A percentile compares a stretch with the other conserved stretches of the same genome.
phyloP scores from a whole-genome alignment of 2,797 vertebrate species.

The Leptoclinus maculatus region DNA sequence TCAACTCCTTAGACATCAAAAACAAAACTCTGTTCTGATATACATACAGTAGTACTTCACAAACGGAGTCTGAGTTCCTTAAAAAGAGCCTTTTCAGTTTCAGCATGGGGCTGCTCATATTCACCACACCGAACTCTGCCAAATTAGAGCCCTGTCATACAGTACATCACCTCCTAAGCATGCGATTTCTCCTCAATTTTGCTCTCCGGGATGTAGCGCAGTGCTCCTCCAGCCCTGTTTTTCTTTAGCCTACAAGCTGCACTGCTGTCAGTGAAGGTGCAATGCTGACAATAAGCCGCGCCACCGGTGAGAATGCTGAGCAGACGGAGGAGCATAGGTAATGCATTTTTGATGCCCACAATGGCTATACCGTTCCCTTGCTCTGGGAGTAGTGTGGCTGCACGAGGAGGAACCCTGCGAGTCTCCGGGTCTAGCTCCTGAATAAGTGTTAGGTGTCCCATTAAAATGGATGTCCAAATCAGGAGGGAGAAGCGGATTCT shows the following conservation, averaged over 20 bases:
- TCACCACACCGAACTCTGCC: background rate
- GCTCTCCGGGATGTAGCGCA: slow-evolving; percentile 12
- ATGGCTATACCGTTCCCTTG: slow-evolving; percentile 67
- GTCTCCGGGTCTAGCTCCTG: slow-evolving; percentile 61
- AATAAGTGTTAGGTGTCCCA: slow-evolving; percentile 77
- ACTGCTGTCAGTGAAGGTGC: slow-evolving; percentile 51
- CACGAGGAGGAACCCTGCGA: slow-evolving; percentile 52
- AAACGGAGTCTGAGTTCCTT: too few species aligned
- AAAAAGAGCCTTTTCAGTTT: background rate
- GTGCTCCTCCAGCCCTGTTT: slow-evolving; percentile 43
- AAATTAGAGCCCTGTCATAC: slow-evolving; percentile 1
- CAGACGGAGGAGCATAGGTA: slow-evolving; percentile 69
- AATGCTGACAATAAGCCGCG: slow-evolving; percentile 61
- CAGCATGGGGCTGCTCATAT: background rate
- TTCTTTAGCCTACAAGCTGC: slow-evolving; percentile 52
- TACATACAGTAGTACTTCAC: background rate
- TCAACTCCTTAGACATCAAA: slow-evolving; percentile 48
- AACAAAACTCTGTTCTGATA: slow-evolving; percentile 47
- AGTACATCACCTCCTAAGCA: slow-evolving; percentile 2
- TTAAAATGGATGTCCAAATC: slow-evolving; percentile 83
- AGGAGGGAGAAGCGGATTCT: slow-evolving; percentile 72
- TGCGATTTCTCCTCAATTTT: slow-evolving; percentile 9
- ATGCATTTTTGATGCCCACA: slow-evolving; percentile 80
- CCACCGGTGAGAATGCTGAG: slow-evolving; percentile 72
- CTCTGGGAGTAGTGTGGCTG: slow-evolving; percentile 56